A percentile compares a stretch with the other conserved stretches of the same genome.
Conservation (phyloP, 2,888 invertebrate genomes). For the Acholoe squamosa region DNA sequence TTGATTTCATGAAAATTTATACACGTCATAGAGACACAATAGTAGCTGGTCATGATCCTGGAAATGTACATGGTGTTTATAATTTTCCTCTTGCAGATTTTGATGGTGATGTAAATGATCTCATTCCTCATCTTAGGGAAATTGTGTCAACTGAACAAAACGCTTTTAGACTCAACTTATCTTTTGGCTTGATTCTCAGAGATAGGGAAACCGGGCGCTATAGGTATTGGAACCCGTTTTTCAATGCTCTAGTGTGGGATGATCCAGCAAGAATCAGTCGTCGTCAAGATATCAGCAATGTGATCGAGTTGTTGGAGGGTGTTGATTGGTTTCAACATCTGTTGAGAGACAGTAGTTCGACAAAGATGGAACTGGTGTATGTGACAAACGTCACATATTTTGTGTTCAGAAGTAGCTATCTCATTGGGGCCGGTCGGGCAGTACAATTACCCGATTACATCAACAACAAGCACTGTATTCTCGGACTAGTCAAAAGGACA, state of each 20-base stretch:
- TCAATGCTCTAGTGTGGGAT: no score
- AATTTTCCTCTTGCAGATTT: neutral
- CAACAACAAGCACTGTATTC: neutral
- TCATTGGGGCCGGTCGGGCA: neutral
- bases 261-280: no score
- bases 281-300: no score
- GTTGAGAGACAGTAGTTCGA: neutral
- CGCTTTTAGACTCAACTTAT: neutral
- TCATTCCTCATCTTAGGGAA: no score
- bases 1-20: no score
- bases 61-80: neutral
- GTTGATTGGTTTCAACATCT: neutral
- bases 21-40: no score
- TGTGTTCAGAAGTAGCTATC: neutral
- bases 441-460: neutral
- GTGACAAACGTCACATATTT: neutral
- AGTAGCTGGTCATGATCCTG: neutral
- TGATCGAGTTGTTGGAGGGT: no score
- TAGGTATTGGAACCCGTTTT: neutral
- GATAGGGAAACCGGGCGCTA: no score
- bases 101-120: neutral
- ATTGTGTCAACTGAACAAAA: no score
- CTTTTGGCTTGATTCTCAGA: no score
- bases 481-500: no score
- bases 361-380: neutral